Percentiles rank a stretch among this genome's conserved stretches.
These are phyloP conservation scores for Boleophthalmus pectinirostris DNA, from an alignment of 2,113 vertebrate genomes.

Conservation along the genomic window DNA sequence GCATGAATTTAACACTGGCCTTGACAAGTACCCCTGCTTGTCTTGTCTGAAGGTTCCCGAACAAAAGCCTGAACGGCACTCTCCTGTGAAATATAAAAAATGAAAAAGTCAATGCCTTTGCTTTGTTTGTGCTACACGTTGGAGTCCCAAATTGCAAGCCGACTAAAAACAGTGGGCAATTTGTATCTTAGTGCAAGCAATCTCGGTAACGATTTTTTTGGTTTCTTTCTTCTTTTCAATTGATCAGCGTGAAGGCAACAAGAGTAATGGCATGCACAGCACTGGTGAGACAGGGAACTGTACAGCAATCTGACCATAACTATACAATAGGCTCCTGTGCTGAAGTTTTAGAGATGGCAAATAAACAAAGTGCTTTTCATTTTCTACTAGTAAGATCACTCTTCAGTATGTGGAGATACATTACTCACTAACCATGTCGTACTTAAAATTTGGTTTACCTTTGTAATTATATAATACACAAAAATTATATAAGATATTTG, in stretches of 20 bases:
- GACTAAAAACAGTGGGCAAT: conserved; percentile 11
- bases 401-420: not conserved
- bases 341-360: not conserved
- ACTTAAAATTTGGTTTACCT: not conserved
- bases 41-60: conserved; percentile 64
- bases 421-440: not conserved
- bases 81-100: conserved; percentile 33
- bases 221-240: conserved; percentile 11
- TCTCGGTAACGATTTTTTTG: conserved; percentile 5
- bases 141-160: conserved; percentile 2
- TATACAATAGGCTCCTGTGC: conserved; percentile 10
- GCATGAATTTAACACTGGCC: conserved; percentile 52
- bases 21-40: conserved; percentile 68
- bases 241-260: conserved; percentile 5
- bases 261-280: not conserved
- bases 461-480: not conserved
- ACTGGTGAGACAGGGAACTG: not conserved
- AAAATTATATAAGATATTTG: not conserved
- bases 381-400: not conserved
- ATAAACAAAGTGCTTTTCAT: not conserved
- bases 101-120: conserved; percentile 32
- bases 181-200: conserved; percentile 10
- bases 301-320: conserved; percentile 11
- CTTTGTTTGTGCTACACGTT: conserved; percentile 31
- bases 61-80: conserved; percentile 35